Percentiles rank a stretch among this genome's conserved stretches.
These are phyloP conservation scores for Eretmocerus hayati DNA, from an alignment of 2,888 invertebrate genomes.

Conservation along the genomic window DNA sequence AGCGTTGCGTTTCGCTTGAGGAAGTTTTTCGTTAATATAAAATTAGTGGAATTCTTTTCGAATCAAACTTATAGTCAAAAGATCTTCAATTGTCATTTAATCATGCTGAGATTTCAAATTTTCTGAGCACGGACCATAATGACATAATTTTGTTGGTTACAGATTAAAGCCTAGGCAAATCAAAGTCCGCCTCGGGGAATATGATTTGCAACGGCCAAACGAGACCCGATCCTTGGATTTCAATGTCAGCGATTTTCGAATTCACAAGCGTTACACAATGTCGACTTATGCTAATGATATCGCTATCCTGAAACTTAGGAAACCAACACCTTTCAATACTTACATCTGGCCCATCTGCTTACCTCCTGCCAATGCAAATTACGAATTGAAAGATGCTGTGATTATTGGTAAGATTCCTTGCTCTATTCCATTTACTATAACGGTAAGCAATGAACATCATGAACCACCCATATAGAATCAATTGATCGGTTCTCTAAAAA, in stretches of 20 bases:
- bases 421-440: constrained; percentile 1
- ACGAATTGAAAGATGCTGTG: constrained; percentile 57
- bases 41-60: too few species aligned
- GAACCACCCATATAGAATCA: too few species aligned
- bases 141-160: constrained; percentile 24
- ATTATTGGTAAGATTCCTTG: constrained; percentile 55
- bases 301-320: constrained; percentile 62
- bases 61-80: too few species aligned
- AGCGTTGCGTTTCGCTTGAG: too few species aligned
- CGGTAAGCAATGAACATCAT: too few species aligned
- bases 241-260: constrained; percentile 57
- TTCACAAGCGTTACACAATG: constrained; percentile 62
- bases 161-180: constrained; percentile 58
- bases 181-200: constrained; percentile 71
- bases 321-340: constrained; percentile 62
- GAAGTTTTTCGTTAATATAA: too few species aligned
- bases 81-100: too few species aligned
- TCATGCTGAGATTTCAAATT: too few species aligned
- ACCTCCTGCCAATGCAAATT: constrained; percentile 58
- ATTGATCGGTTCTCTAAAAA: too few species aligned
- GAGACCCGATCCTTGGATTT: constrained; percentile 69
- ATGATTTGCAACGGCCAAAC: constrained; percentile 61
- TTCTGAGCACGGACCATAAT: too few species aligned
- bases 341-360: constrained; percentile 82
- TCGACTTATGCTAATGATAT: constrained; percentile 70